A percentile compares a stretch with the other conserved stretches of the same genome.
These are phyloP conservation scores for Sycophila sp. DNA, from an alignment of 1,140 invertebrate genomes.

Conservation along the genomic window DNA sequence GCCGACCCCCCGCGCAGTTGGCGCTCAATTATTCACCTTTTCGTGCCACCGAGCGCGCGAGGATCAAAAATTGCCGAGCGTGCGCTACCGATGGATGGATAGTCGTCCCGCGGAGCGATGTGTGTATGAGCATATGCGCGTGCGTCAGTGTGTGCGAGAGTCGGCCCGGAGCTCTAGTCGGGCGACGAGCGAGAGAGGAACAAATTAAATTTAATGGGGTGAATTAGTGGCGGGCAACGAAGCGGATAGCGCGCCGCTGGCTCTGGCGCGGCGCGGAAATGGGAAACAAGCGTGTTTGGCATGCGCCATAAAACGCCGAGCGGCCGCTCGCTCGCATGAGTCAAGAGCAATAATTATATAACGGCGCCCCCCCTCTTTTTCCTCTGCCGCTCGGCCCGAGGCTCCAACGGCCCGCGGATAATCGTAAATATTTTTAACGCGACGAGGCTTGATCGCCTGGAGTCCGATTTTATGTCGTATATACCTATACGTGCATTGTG, in stretches of 20 bases:
- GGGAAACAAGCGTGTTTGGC: conserved; percentile 34
- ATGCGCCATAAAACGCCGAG: conserved; percentile 24
- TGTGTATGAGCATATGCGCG: too few species aligned
- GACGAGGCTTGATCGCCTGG: conserved; percentile 4
- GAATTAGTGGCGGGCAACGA: conserved; percentile 28
- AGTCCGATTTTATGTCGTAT: neutral
- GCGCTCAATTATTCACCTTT: neutral
- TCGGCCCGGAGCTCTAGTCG: too few species aligned
- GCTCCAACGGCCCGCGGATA: neutral
- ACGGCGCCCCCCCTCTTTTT: neutral
- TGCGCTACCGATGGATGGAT: neutral
- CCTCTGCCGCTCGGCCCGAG: neutral
- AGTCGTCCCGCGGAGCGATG: too few species aligned
- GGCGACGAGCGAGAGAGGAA: neutral
- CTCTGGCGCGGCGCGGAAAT: conserved; percentile 19
- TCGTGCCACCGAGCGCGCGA: neutral
- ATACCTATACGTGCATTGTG: too few species aligned
- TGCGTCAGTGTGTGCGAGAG: too few species aligned
- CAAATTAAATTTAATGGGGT: conserved; percentile 36
- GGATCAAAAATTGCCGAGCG: neutral
- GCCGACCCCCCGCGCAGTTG: neutral
- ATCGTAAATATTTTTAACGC: conserved; percentile 30
- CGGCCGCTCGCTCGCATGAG: neutral
- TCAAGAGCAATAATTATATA: conserved; percentile 29
- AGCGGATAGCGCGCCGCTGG: conserved; percentile 5